Base-by-base conservation (phyloP, 2,888 invertebrate species). In the Aradus depressus region DNA sequence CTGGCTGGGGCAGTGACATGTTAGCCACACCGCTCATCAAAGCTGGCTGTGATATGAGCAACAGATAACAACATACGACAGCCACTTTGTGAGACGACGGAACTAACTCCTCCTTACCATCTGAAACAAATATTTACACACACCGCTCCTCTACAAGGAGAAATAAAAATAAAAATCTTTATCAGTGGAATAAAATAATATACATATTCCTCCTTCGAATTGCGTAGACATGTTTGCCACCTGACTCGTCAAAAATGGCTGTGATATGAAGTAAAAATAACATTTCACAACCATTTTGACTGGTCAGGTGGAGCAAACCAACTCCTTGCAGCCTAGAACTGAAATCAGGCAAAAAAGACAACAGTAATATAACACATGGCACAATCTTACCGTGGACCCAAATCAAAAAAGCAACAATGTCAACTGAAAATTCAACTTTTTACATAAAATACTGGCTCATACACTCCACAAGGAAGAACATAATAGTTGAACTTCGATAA, bases 1-100 rank as follows among this genome's bases (percentile, higher is more conserved):
- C n/a, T n/a, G n/a, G n/a, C n/a, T n/a, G n/a, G n/a, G n/a, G n/a
- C n/a, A n/a, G n/a, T n/a, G 35, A 38, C 19, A 47, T 35, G 26
- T 47, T 47, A 28, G 35, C 26, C 47, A 51, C 68, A 68, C 67
- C 70, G 88, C 88, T 90, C 89, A 89, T 89, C 89, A 90, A 92
- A 90, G 90, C 91, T 90, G 89, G 89, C 90, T 91, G 90, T 89
- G 89, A 90, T 90, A 89, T 87, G 87, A 74, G 64, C 62, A 65
- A 63, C 63, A 64, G 66, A 67, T 62, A 64, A 67, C 64, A 68
- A 77, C 87, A 88, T 77, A 81, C 77, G 74, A 87, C 88, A 86
- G 73, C 84, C 86, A 86, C 83, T 84, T 88, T 85, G 88, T 79
- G 87, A 87, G 87, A 52, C 53, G 57, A 35, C 28, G 47, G 19